Evolutionary conservation across 2,113 vertebrate species (phyloP).

Genomic region (Prunella himalayana): DNA sequence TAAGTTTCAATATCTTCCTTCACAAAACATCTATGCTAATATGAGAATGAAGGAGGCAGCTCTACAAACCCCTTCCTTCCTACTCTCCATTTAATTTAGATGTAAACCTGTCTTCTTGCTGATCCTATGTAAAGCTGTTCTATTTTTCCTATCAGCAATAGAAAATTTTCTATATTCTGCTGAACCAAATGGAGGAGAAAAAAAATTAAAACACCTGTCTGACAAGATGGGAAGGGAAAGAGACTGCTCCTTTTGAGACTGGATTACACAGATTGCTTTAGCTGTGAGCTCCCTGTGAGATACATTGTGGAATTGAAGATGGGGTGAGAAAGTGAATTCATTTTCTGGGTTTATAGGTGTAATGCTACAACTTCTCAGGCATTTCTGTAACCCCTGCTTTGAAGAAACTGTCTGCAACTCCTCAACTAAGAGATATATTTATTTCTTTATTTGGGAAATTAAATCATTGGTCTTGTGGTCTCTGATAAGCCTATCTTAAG

Average conservation of each 20-base stretch:
- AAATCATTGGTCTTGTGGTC: not conserved
- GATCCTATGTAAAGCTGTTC: not conserved
- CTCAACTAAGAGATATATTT: not conserved
- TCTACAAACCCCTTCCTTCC: not conserved
- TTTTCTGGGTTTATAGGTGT: not conserved
- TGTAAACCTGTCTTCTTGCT: not conserved
- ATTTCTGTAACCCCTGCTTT: not conserved
- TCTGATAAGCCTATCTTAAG: not conserved
- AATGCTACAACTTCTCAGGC: not conserved
- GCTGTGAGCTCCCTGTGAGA: not conserved
- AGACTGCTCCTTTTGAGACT: not conserved
- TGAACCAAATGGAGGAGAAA: not conserved
- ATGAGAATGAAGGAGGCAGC: not conserved
- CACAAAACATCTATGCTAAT: not conserved
- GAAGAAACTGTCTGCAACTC: not conserved
- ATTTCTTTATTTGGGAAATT: not conserved
- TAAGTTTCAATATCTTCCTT: not conserved
- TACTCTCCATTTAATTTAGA: not conserved
- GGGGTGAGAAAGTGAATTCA: not conserved
- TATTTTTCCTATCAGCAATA: not conserved
- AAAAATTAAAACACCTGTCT: not conserved
- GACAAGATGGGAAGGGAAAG: not conserved
- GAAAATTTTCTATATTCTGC: not conserved
- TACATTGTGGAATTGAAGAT: not conserved
- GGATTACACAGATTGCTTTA: not conserved